Conservation (phyloP, 2,888 invertebrate species). For the Protonemura montana region DNA sequence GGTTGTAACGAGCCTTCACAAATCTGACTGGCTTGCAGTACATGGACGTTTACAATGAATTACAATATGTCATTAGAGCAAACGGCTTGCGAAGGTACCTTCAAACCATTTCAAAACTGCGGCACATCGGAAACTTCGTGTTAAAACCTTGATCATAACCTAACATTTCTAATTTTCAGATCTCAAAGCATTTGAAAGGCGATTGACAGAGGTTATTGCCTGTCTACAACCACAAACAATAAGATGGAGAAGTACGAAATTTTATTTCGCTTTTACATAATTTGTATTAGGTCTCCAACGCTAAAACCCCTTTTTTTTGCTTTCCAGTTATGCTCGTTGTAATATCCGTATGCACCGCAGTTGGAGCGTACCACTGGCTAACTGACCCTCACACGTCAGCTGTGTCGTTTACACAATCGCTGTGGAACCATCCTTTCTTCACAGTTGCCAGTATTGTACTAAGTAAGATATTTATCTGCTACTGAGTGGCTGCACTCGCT, state of each 20-base stretch:
- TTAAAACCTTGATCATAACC: background rate
- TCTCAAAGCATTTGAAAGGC: constrained; percentile 96
- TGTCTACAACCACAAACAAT: constrained; percentile 93
- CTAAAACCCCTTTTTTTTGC: background rate
- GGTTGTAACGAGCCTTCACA: no score
- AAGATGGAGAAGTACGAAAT: constrained; percentile 89
- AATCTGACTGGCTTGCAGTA: background rate
- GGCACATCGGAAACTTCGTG: background rate
- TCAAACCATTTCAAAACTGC: background rate
- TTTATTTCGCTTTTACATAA: background rate
- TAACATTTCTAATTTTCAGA: constrained; percentile 66
- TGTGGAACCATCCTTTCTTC: constrained; percentile 94
- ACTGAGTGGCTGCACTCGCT: no score
- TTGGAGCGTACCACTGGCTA: constrained; percentile 96
- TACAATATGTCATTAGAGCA: constrained; percentile 80
- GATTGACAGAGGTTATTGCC: constrained; percentile 96
- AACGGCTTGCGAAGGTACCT: constrained; percentile 88
- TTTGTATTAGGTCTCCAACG: background rate
- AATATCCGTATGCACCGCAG: constrained; percentile 88
- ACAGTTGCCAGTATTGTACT: constrained; percentile 84
- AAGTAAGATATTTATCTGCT: no score
- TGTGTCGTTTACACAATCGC: constrained; percentile 87
- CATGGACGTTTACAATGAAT: constrained; percentile 21
- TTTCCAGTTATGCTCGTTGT: constrained; percentile 82
- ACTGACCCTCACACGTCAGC: constrained; percentile 93